phyloP scores from a whole-genome alignment of 2,797 vertebrate genomes.

The Spinus pinus region DNA sequence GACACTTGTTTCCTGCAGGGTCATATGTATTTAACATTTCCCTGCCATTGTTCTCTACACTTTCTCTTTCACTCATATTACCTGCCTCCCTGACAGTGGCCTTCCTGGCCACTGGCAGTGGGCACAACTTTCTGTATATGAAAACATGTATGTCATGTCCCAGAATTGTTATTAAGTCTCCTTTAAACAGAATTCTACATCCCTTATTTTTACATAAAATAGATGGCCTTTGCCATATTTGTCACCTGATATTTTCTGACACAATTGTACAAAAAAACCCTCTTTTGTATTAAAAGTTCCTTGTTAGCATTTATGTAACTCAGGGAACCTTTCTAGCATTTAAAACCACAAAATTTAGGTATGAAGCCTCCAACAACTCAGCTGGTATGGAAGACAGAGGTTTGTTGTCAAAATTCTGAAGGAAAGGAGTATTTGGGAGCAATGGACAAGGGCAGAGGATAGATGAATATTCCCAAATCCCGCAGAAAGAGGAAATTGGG shows the following conservation, averaged over 20 bases:
- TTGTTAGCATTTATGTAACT: not conserved
- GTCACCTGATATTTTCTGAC: not conserved
- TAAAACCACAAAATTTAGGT: not conserved
- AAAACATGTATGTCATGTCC: not conserved
- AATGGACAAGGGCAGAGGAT: not conserved
- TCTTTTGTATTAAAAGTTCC: not conserved
- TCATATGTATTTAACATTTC: not conserved
- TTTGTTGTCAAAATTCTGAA: not conserved
- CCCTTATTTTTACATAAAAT: not conserved
- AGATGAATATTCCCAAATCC: not conserved
- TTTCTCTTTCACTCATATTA: not conserved
- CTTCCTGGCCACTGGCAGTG: not conserved
- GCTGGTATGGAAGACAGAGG: not conserved
- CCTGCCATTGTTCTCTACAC: not conserved
- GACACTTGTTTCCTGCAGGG: not conserved
- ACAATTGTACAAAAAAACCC: fast-evolving
- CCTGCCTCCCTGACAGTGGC: not conserved
- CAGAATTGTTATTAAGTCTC: not conserved
- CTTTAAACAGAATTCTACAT: not conserved
- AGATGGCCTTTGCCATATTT: not conserved
- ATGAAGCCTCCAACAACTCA: not conserved
- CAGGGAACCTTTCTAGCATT: not conserved
- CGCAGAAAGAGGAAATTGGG: not conserved
- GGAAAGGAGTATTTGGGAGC: not conserved
- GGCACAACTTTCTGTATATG: not conserved